phyloP scores from a whole-genome alignment of 2,797 vertebrate genomes.

The Megalops cyprinoides region DNA sequence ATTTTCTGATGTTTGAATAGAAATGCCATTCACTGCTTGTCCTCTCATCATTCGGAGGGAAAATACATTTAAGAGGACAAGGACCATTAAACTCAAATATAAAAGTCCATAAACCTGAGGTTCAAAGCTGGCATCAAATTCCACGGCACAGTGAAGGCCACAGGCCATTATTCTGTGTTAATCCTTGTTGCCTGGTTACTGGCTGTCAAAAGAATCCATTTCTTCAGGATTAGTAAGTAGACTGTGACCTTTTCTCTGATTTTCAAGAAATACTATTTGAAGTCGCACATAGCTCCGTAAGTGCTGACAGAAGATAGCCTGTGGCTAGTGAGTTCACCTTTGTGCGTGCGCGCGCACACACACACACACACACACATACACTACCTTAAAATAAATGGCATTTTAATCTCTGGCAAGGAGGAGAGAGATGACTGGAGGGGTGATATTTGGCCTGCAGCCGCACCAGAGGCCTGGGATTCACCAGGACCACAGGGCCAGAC shows the following conservation, averaged over 20 bases:
- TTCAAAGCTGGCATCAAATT: constrained; percentile 52
- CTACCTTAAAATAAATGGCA: constrained; percentile 44
- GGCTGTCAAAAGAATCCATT: constrained; percentile 51
- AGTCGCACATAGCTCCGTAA: constrained; percentile 24
- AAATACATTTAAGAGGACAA: constrained; percentile 29
- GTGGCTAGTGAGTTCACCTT: constrained; percentile 41
- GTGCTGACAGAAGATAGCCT: constrained; percentile 43
- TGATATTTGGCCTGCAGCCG: constrained; percentile 63
- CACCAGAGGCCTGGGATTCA: constrained; percentile 71
- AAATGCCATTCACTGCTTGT: constrained; percentile 25
- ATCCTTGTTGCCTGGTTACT: constrained; percentile 52
- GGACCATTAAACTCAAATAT: constrained; percentile 40
- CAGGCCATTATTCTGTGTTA: constrained; percentile 42
- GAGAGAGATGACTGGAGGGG: constrained; percentile 56
- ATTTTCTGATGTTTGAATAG: constrained; percentile 11
- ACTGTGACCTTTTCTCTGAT: constrained; percentile 47
- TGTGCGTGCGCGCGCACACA: neutral
- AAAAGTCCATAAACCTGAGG: constrained; percentile 31
- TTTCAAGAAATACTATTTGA: constrained; percentile 38
- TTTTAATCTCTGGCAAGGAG: constrained; percentile 67
- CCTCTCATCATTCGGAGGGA: constrained; percentile 13
- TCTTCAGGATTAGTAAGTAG: constrained; percentile 44
- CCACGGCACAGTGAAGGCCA: constrained; percentile 38
- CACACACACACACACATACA: constrained; percentile 25
- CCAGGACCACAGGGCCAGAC: constrained; percentile 70